Evolutionary conservation across 2,113 vertebrate species (phyloP).

Genomic region (Ammodytes marinus): DNA sequence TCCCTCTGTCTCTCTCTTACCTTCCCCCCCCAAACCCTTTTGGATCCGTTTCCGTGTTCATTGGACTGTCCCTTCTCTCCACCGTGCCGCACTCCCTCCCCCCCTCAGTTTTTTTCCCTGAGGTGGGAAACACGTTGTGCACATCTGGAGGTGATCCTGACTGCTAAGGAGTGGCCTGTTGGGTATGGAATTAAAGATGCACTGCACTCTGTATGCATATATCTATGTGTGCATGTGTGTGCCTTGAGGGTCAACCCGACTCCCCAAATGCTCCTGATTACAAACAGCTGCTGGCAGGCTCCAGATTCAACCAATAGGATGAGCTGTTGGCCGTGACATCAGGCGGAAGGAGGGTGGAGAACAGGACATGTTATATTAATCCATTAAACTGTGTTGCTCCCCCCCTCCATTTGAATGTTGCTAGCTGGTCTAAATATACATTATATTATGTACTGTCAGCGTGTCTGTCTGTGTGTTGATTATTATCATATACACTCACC

Average conservation of each 20-base stretch:
- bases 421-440: neutral
- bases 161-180: constrained; percentile 63
- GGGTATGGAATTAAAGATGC: constrained; percentile 68
- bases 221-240: constrained; percentile 47
- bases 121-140: constrained; percentile 58
- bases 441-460: neutral
- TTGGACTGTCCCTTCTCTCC: neutral
- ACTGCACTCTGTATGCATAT: constrained; percentile 50
- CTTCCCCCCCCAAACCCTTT: neutral
- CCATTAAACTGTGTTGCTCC: neutral
- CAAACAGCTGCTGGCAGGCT: constrained; percentile 77
- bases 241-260: constrained; percentile 65
- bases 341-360: constrained; percentile 21
- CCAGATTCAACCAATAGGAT: constrained; percentile 37
- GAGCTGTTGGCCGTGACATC: constrained; percentile 50
- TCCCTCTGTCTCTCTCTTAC: neutral
- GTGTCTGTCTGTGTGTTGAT: constrained; percentile 23
- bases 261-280: constrained; percentile 70
- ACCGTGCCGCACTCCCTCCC: constrained; percentile 33
- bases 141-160: constrained; percentile 79
- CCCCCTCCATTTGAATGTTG: neutral
- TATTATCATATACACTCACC: constrained; percentile 16
- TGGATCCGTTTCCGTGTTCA: constrained; percentile 17
- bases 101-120: constrained; percentile 45
- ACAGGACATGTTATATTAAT: constrained; percentile 18